These are phyloP conservation scores for Mesorhabditis spiculigera DNA, from an alignment of 2,888 invertebrate genomes.

Conservation along the genomic window DNA sequence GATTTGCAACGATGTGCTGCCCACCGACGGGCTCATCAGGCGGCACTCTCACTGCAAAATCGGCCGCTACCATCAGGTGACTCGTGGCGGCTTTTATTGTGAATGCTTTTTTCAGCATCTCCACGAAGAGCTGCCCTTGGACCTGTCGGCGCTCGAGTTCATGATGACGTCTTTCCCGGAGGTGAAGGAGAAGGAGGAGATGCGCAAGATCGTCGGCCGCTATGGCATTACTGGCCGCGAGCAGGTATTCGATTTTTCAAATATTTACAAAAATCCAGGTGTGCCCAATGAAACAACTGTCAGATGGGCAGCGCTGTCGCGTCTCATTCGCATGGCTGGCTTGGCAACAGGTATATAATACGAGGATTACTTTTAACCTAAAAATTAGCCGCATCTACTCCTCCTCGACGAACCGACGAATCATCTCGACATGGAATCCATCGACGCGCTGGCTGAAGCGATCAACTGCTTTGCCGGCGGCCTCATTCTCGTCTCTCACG, in stretches of 20 bases:
- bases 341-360: slow-evolving; percentile 73
- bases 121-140: slow-evolving; percentile 89
- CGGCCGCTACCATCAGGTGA: slow-evolving; percentile 82
- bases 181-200: slow-evolving; percentile 94
- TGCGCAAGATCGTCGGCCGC: slow-evolving; percentile 96
- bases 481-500: slow-evolving; percentile 98
- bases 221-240: slow-evolving; percentile 95
- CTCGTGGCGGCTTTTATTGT: too few species aligned
- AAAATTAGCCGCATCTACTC: slow-evolving; percentile 76
- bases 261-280: slow-evolving; percentile 66
- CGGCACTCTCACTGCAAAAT: slow-evolving; percentile 96
- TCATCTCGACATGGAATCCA: slow-evolving; percentile 76
- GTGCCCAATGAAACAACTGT: slow-evolving; percentile 87
- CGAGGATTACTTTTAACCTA: neutral
- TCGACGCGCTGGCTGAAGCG: slow-evolving; percentile 94
- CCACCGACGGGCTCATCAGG: slow-evolving; percentile 91
- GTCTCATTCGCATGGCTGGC: slow-evolving; percentile 98
- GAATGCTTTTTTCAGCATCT: slow-evolving; percentile 69
- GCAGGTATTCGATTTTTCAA: slow-evolving; percentile 68
- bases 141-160: slow-evolving; percentile 90
- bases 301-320: slow-evolving; percentile 95
- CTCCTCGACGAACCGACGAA: slow-evolving; percentile 78
- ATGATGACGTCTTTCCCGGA: slow-evolving; percentile 96
- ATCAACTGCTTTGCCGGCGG: slow-evolving; percentile 96
- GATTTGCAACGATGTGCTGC: slow-evolving; percentile 88